These are phyloP conservation scores for Dipodomys ordii DNA, from an alignment of 2,113 vertebrate species.

Conservation along the genomic window DNA sequence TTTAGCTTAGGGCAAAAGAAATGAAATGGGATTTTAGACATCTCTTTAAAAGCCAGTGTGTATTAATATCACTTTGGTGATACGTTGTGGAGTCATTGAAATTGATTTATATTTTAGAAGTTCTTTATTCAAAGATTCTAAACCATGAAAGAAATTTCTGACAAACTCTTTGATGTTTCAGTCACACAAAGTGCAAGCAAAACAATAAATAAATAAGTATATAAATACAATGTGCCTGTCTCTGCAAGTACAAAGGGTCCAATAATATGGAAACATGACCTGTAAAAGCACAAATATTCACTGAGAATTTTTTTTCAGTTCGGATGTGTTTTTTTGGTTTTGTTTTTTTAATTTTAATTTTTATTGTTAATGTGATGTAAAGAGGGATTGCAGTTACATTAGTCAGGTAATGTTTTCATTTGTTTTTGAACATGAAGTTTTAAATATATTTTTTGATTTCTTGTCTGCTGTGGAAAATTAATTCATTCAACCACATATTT, in stretches of 20 bases:
- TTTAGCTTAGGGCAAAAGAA: not conserved
- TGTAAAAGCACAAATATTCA: not conserved
- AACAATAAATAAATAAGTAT: not conserved
- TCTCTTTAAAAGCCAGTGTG: conserved; percentile 26
- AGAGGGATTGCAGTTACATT: no score
- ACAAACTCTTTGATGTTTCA: not conserved
- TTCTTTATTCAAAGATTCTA: not conserved
- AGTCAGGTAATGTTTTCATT: no score
- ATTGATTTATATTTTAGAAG: not conserved
- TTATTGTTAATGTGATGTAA: no score
- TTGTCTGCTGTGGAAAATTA: not conserved
- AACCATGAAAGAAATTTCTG: not conserved
- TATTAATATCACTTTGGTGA: conserved; percentile 4
- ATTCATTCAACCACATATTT: not conserved
- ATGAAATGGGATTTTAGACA: conserved; percentile 16
- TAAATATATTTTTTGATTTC: not conserved
- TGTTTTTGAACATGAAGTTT: not conserved
- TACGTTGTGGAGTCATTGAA: not conserved
- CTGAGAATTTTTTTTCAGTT: not conserved
- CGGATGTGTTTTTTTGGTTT: no score
- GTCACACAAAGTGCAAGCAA: not conserved
- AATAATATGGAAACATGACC: not conserved
- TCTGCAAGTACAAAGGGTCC: not conserved
- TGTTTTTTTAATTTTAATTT: no score
- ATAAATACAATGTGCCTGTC: no score